These are phyloP conservation scores for Oncopodura yosiiana DNA, from an alignment of 1,140 invertebrate genomes.

Conservation along the genomic window DNA sequence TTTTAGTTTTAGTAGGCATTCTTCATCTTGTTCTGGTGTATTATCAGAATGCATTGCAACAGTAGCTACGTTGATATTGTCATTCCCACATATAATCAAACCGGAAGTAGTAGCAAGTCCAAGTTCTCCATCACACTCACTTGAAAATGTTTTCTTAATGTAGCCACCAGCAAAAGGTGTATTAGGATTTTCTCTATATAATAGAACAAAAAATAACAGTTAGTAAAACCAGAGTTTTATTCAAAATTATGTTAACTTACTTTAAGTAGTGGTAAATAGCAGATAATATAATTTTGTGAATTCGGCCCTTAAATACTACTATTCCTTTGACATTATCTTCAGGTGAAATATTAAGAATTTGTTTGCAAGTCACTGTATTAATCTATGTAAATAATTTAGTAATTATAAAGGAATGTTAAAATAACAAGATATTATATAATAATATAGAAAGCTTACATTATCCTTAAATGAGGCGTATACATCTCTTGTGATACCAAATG, in stretches of 20 bases:
- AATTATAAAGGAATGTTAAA: too few species aligned
- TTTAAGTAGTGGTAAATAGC: neutral
- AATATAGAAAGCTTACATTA: too few species aligned
- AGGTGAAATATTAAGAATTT: conserved; percentile 14
- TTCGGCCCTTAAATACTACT: conserved; percentile 10
- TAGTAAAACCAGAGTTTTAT: neutral
- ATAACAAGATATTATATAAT: too few species aligned
- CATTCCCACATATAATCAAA: conserved; percentile 7
- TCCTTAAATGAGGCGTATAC: too few species aligned
- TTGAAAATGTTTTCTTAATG: conserved; percentile 17
- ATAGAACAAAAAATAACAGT: neutral
- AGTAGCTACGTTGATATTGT: conserved; percentile 14
- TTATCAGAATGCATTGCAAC: conserved; percentile 7
- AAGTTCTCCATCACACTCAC: neutral
- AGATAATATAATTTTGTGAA: neutral
- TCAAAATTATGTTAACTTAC: neutral
- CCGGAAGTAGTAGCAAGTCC: neutral
- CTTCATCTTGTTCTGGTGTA: conserved; percentile 16
- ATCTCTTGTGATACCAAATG: too few species aligned
- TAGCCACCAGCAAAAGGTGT: conserved; percentile 38
- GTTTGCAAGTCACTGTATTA: conserved; percentile 14
- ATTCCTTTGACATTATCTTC: conserved; percentile 31
- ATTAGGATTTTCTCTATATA: conserved; percentile 33
- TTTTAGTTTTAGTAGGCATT: conserved; percentile 32
- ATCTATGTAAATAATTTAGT: neutral